Conservation (phyloP, 2,797 vertebrate species). For the Luscinia luscinia region DNA sequence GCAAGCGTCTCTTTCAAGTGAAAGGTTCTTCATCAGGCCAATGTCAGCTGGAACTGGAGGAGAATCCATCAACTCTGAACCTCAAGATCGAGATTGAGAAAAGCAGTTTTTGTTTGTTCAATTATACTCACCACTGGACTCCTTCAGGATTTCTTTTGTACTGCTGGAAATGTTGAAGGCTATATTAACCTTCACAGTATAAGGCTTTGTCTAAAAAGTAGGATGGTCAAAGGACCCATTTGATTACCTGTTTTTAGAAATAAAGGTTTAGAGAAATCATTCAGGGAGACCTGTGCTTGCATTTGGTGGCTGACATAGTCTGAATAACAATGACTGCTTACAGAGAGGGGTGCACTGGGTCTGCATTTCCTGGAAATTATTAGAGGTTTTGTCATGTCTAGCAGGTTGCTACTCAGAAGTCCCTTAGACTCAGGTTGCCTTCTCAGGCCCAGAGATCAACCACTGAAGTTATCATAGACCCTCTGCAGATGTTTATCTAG, state of each 20-base stretch:
- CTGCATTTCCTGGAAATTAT: not conserved
- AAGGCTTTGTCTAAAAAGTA: not conserved
- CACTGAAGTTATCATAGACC: not conserved
- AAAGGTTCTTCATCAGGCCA: conserved; percentile 40
- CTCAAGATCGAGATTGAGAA: not conserved
- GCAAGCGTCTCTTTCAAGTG: not conserved
- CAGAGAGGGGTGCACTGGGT: not conserved
- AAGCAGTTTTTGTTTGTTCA: conserved; percentile 46
- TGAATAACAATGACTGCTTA: not conserved
- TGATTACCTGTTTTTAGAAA: not conserved
- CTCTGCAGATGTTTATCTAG: not conserved
- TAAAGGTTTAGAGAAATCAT: not conserved
- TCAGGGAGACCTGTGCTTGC: not conserved
- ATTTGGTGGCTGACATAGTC: not conserved
- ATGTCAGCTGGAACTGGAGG: conserved; percentile 42
- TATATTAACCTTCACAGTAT: not conserved
- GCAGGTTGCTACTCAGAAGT: not conserved
- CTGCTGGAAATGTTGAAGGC: not conserved
- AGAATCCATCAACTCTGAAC: conserved; percentile 47
- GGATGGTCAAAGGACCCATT: not conserved
- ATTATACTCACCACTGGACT: conserved; percentile 13
- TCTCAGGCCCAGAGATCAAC: not conserved
- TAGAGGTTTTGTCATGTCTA: not conserved
- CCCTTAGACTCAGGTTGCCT: not conserved
- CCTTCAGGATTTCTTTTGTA: conserved; percentile 30